Evolutionary conservation across 2,888 invertebrate genomes (phyloP), one percentile per base, ranked within the genome.

Genomic region (Cantharis lateralis): DNA sequence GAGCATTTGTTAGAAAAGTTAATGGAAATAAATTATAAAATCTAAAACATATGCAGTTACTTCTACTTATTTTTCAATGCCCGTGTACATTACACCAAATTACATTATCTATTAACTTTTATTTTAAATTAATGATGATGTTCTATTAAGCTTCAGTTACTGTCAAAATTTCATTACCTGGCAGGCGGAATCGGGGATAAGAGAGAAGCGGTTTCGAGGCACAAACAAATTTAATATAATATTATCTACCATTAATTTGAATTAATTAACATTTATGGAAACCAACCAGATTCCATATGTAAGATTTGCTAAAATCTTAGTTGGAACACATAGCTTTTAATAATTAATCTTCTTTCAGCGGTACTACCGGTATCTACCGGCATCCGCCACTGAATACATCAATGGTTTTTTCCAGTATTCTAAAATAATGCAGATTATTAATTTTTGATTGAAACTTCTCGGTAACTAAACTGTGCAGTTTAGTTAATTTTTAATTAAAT

Each of bases 1-100:
- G 24, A 32, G 26, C 28, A 68, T 68, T 68, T 68, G 26, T 68
- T 68, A 68, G 64, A 66, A 66, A 66, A 66, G 64, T 66, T 66
- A 66, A 66, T 66, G 64, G 24, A 66, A 66, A 66, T 66, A 66
- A 66, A 66, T 66, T 66, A 48, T 48, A 48, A 48, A 48, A 48
- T n/a, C 48, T 48, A n/a, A n/a, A 48, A 48, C 48, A 48, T 48
- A 13, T 48, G 48, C 48, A n/a, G n/a, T 48, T 48, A 48, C n/a
- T n/a, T 48, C 48, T n/a, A n/a, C n/a, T 48, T 48, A 48, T 48
- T 48, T 48, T 48, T n/a, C 9, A n/a, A n/a, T 48, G 48, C 10
- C n/a, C 48, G n/a, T n/a, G n/a, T 48, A 48, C n/a, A 48, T 48
- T 48, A 48, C 48, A 48, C 2, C 48, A 48, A 48, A 48, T 48